Evolutionary conservation across 2,888 invertebrate genomes (phyloP).

Genomic region (Anthoptus insignis): DNA sequence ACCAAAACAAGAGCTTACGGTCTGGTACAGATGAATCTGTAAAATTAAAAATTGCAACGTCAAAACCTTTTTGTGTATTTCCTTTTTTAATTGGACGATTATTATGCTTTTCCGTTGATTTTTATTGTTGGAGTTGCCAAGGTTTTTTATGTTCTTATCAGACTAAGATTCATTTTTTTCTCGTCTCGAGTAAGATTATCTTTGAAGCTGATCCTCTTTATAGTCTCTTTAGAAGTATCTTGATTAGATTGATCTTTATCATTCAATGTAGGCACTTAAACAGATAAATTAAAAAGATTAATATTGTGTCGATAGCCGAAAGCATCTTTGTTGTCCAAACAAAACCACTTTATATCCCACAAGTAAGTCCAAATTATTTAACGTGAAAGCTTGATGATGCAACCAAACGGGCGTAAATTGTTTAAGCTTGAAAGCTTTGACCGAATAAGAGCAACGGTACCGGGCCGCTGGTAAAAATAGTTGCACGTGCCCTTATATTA

Average conservation of each 20-base stretch:
- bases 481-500: conserved; percentile 61
- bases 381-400: conserved; percentile 34
- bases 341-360: conserved; percentile 5
- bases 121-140: neutral
- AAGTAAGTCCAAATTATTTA: conserved; percentile 16
- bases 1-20: conserved; percentile 1
- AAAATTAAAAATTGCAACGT: neutral
- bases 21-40: neutral
- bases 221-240: neutral
- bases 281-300: conserved; percentile 18
- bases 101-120: too few species aligned
- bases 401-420: conserved; percentile 48
- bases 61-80: neutral
- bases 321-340: conserved; percentile 15
- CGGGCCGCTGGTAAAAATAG: conserved; percentile 64
- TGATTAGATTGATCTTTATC: neutral
- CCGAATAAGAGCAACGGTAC: conserved; percentile 50
- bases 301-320: neutral
- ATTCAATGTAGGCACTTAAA: neutral
- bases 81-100: neutral
- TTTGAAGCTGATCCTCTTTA: neutral
- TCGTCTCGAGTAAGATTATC: neutral
- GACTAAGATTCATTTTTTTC: too few species aligned
- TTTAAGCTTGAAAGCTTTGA: conserved; percentile 51
- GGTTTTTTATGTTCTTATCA: neutral